Base-by-base conservation (phyloP, 2,888 invertebrate species). In the Keiferia lycopersicella region DNA sequence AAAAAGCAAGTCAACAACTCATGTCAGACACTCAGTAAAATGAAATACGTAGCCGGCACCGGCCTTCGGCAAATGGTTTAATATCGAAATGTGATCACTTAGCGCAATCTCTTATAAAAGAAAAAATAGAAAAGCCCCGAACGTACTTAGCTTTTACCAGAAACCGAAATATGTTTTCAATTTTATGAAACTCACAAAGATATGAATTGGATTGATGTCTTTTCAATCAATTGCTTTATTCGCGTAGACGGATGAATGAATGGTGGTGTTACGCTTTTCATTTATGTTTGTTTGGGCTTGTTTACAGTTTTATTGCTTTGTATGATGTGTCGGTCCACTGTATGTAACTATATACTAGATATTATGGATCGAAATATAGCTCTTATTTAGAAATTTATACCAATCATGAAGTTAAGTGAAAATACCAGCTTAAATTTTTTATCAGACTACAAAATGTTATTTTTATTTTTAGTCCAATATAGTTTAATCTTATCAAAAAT, bases 1-100 rank as follows among this genome's bases (percentile, higher is more conserved):
- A 90, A 88, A 91, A 88, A 88, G 82, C 84, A 84, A 89, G 87
- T 87, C 86, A 87, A 86, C 82, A 88, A 86, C 86, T 89, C 88
- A 85, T 84, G 85, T 86, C 89, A 84, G 85, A 90, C 91, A 91
- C 91, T 91, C 90, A 91, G 89, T 89, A 84, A 91, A 91, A 91
- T 91, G 91, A 91, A 91, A 91, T 91, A 90, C 90, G 90, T 87
- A 86, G 86, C 86, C 87, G 81, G 86, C 83, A 85, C 88, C 80
- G 89, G 88, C 88, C 88, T 87, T 87, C 88, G 84, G 87, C 87
- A 90, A 91, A 91, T 89, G 91, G 90, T 89, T 90, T 91, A 91
- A 91, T 91, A 91, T 91, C 91, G 91, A 91, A 91, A 91, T 91
- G 91, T 91, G 91, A 90, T 91, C 91, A 91, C 91, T 91, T 91